phyloP scores from a whole-genome alignment of 2,797 vertebrate genomes.

The Pseudochromis fuscus region DNA sequence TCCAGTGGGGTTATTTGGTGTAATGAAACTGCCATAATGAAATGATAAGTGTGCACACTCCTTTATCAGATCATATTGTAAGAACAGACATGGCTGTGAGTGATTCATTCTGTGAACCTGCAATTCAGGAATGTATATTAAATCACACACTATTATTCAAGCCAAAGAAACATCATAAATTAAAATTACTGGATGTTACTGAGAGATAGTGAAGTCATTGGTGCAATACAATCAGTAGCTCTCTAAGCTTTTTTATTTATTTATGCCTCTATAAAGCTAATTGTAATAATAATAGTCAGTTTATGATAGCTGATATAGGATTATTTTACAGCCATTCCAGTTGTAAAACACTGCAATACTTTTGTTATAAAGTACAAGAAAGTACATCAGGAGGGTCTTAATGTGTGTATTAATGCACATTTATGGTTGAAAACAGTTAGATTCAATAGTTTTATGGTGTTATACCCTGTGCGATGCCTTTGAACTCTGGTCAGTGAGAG shows the following conservation, averaged over 20 bases:
- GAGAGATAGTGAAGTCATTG: slow-evolving; percentile 29
- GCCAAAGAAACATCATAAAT: background rate
- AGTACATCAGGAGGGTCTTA: background rate
- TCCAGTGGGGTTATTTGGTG: background rate
- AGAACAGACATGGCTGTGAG: background rate
- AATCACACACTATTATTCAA: background rate
- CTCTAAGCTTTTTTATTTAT: background rate
- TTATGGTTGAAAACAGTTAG: too few species aligned
- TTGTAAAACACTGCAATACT: background rate
- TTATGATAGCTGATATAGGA: background rate
- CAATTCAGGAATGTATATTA: background rate
- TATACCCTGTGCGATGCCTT: background rate
- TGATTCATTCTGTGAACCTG: slow-evolving; percentile 4
- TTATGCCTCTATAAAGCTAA: background rate
- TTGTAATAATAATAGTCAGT: background rate
- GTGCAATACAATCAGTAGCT: background rate
- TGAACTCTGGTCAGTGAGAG: background rate
- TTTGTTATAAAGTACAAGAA: too few species aligned
- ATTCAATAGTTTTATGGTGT: too few species aligned
- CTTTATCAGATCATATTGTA: background rate
- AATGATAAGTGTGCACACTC: background rate
- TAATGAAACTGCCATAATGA: background rate
- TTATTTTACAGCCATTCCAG: background rate
- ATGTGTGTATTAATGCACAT: background rate
- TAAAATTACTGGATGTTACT: slow-evolving; percentile 11